Percentiles rank a stretch among this genome's conserved stretches.
phyloP scores from a whole-genome alignment of 2,888 invertebrate genomes.

The Ryuthela nishihirai region DNA sequence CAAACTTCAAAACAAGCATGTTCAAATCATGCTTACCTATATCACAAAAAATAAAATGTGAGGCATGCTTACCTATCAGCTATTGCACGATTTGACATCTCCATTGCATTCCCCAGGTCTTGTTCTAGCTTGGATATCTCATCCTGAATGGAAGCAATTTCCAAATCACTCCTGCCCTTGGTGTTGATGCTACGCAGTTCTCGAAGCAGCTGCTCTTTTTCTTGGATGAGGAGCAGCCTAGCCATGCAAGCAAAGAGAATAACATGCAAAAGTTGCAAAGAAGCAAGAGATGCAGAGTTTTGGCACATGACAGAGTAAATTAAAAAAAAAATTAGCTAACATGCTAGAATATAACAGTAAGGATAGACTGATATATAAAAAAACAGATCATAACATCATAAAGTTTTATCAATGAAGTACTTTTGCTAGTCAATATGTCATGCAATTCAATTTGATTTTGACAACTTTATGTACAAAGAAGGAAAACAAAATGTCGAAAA shows the following conservation, averaged over 20 bases:
- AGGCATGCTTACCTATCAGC: constrained; percentile 64
- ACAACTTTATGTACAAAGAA: too few relatives aligned
- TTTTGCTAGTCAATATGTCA: too few relatives aligned
- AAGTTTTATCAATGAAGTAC: too few relatives aligned
- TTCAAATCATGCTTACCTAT: too few relatives aligned
- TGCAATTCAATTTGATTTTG: too few relatives aligned
- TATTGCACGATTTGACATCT: constrained; percentile 87
- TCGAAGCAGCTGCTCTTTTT: constrained; percentile 87
- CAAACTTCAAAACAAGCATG: too few relatives aligned
- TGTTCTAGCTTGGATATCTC: constrained; percentile 83
- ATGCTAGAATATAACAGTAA: constrained; percentile 9
- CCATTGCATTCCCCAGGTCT: constrained; percentile 85
- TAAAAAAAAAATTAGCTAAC: background rate
- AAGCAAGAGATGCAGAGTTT: constrained; percentile 10
- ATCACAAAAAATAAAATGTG: background rate
- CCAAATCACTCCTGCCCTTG: constrained; percentile 71
- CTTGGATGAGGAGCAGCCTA: constrained; percentile 82
- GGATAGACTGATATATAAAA: too few relatives aligned
- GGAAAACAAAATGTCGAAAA: too few relatives aligned
- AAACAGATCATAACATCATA: too few relatives aligned
- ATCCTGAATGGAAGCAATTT: constrained; percentile 77
- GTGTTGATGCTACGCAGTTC: constrained; percentile 68
- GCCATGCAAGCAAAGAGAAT: constrained; percentile 36
- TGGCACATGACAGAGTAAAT: background rate
- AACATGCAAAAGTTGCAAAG: constrained; percentile 26